These are phyloP conservation scores for Hypselothyrea guttata DNA, from an alignment of 2,888 invertebrate genomes.

Conservation along the genomic window DNA sequence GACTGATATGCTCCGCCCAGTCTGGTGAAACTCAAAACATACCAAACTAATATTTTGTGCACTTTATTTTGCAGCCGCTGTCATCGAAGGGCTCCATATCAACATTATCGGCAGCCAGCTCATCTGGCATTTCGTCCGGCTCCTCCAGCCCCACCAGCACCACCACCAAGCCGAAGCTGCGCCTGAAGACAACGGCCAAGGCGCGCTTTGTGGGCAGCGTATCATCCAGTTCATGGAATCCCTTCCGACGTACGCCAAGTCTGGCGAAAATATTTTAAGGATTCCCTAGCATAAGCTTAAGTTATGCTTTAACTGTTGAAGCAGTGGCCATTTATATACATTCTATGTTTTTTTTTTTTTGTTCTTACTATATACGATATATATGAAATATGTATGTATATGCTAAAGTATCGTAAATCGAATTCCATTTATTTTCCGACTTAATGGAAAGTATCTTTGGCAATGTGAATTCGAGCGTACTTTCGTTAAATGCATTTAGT, in stretches of 20 bases:
- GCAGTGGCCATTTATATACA: slow-evolving; percentile 52
- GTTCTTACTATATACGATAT: slow-evolving; percentile 11
- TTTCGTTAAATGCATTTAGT: neutral
- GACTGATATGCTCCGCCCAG: too few species aligned
- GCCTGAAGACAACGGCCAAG: slow-evolving; percentile 79
- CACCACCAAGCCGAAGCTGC: slow-evolving; percentile 80
- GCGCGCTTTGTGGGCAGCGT: slow-evolving; percentile 80
- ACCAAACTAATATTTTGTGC: too few species aligned
- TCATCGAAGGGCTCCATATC: slow-evolving; percentile 82
- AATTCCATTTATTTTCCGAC: slow-evolving; percentile 49
- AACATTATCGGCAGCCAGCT: slow-evolving; percentile 81
- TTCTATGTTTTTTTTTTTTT: slow-evolving; percentile 29
- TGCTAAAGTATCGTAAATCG: neutral
- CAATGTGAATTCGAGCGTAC: slow-evolving; percentile 29
- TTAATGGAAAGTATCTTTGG: slow-evolving; percentile 42
- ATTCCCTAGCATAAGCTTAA: slow-evolving; percentile 28
- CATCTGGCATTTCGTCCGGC: slow-evolving; percentile 82
- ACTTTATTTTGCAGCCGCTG: slow-evolving; percentile 71
- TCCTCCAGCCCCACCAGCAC: slow-evolving; percentile 82
- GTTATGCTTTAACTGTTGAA: slow-evolving; percentile 42
- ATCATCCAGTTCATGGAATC: slow-evolving; percentile 82
- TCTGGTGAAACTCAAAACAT: too few species aligned
- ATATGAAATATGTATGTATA: slow-evolving; percentile 3
- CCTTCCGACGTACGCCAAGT: slow-evolving; percentile 82
- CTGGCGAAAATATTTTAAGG: slow-evolving; percentile 81